These are phyloP conservation scores for Polydrusus pterygomalis DNA, from an alignment of 2,888 invertebrate species.

Conservation along the genomic window DNA sequence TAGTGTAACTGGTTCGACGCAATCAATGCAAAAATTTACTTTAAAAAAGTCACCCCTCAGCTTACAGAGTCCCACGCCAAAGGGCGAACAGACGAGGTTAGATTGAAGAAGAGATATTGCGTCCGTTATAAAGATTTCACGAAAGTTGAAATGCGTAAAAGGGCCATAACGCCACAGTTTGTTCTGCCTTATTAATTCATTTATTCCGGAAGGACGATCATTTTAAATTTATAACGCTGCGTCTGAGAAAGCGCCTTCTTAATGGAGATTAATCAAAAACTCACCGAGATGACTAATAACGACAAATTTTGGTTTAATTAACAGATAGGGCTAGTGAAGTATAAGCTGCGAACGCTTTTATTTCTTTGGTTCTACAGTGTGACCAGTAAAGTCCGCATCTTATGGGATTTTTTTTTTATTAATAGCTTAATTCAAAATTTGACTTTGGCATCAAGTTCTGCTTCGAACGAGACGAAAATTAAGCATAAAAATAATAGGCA, in stretches of 20 bases:
- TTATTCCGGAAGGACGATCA: slow-evolving; percentile 44
- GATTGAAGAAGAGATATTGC: slow-evolving; percentile 38
- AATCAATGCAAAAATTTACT: too few relatives aligned
- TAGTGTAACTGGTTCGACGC: too few relatives aligned
- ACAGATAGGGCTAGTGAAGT: too few relatives aligned
- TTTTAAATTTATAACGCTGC: slow-evolving; percentile 44
- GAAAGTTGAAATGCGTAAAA: slow-evolving; percentile 41
- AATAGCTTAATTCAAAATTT: too few relatives aligned
- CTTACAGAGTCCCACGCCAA: slow-evolving; percentile 1
- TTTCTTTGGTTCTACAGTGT: too few relatives aligned
- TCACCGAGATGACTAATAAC: not conserved
- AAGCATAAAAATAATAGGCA: too few relatives aligned
- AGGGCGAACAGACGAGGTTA: slow-evolving; percentile 6
- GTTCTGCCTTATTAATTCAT: slow-evolving; percentile 49
- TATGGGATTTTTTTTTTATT: too few relatives aligned
- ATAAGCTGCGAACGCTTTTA: too few relatives aligned
- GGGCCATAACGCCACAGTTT: slow-evolving; percentile 43
- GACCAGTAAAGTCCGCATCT: too few relatives aligned
- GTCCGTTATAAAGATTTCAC: slow-evolving; percentile 40
- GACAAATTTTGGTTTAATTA: not conserved
- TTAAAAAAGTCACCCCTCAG: not conserved
- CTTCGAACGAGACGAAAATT: too few relatives aligned
- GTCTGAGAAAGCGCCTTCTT: slow-evolving; percentile 28
- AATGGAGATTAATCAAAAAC: slow-evolving; percentile 35
- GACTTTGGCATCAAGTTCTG: too few relatives aligned